These are phyloP conservation scores for Villa cingulata DNA, from an alignment of 2,888 invertebrate species.

Conservation along the genomic window DNA sequence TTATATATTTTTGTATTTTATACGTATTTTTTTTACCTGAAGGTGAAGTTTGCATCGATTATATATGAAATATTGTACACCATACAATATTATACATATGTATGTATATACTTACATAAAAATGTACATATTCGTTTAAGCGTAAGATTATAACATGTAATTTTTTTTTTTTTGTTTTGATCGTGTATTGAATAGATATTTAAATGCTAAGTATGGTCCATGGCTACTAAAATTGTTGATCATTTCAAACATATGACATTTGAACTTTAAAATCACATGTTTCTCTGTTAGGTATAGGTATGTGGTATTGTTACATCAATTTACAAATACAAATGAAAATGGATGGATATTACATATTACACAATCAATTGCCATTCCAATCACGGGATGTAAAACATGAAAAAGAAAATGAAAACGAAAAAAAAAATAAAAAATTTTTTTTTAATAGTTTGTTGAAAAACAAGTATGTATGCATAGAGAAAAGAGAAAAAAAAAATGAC, in stretches of 20 bases:
- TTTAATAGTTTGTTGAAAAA: too few relatives aligned
- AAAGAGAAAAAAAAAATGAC: too few relatives aligned
- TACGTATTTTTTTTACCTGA: not conserved
- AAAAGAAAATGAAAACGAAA: too few relatives aligned
- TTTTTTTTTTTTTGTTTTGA: too few relatives aligned
- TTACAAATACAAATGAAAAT: too few relatives aligned
- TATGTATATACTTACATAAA: not conserved
- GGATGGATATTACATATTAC: not conserved
- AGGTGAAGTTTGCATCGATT: constrained; percentile 9
- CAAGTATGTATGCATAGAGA: too few relatives aligned
- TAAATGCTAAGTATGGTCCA: not conserved
- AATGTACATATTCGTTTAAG: too few relatives aligned
- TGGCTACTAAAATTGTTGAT: not conserved
- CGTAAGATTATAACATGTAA: too few relatives aligned
- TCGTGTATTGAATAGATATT: not conserved
- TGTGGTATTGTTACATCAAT: not conserved
- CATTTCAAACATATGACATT: not conserved
- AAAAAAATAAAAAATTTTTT: too few relatives aligned
- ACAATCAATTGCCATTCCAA: not conserved
- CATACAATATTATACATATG: too few relatives aligned
- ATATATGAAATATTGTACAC: not conserved
- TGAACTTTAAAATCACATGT: constrained; percentile 1
- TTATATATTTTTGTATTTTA: too few relatives aligned
- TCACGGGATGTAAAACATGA: too few relatives aligned
- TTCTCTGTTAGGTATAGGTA: not conserved